Percentiles rank a stretch among this genome's conserved stretches.
These are phyloP conservation scores for Apogon hyalosoma DNA, from an alignment of 2,797 vertebrate species.

Conservation along the genomic window DNA sequence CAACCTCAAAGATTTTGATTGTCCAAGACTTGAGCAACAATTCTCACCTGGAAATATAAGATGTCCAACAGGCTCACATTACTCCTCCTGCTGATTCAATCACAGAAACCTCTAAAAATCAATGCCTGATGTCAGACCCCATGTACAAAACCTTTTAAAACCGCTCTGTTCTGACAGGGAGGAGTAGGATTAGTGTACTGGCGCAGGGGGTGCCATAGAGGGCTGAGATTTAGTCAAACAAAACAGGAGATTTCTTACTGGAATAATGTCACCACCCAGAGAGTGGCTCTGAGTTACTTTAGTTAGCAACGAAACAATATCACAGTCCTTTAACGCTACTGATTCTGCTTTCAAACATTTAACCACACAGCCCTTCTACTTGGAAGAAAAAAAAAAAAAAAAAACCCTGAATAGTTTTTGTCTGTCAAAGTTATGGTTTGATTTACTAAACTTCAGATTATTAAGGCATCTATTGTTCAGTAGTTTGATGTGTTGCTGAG, in stretches of 20 bases:
- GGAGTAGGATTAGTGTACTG: constrained; percentile 69
- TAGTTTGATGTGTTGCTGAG: constrained; percentile 9
- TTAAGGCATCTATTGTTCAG: constrained; percentile 1
- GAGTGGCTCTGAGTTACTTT: constrained; percentile 42
- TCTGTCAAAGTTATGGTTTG: constrained; percentile 29
- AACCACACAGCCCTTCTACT: constrained; percentile 11
- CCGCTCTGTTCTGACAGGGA: constrained; percentile 59
- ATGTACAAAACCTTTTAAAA: constrained; percentile 60
- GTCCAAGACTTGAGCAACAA: constrained; percentile 45
- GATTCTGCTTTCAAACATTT: constrained; percentile 20
- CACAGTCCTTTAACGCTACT: constrained; percentile 1
- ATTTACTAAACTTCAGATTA: constrained; percentile 29
- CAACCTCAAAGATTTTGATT: constrained; percentile 13
- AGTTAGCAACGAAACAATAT: constrained; percentile 42
- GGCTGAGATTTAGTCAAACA: constrained; percentile 69
- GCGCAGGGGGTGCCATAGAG: constrained; percentile 44
- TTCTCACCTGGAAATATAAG: constrained; percentile 53
- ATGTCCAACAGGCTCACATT: constrained; percentile 68
- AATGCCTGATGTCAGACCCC: constrained; percentile 59
- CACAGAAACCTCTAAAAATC: constrained; percentile 66
- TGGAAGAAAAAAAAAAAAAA: neutral
- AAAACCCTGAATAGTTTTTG: constrained; percentile 3
- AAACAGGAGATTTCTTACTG: constrained; percentile 70
- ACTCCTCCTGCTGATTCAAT: constrained; percentile 78
- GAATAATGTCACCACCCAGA: constrained; percentile 68